phyloP scores from a whole-genome alignment of 2,113 vertebrate genomes.

The Ictalurus furcatus region DNA sequence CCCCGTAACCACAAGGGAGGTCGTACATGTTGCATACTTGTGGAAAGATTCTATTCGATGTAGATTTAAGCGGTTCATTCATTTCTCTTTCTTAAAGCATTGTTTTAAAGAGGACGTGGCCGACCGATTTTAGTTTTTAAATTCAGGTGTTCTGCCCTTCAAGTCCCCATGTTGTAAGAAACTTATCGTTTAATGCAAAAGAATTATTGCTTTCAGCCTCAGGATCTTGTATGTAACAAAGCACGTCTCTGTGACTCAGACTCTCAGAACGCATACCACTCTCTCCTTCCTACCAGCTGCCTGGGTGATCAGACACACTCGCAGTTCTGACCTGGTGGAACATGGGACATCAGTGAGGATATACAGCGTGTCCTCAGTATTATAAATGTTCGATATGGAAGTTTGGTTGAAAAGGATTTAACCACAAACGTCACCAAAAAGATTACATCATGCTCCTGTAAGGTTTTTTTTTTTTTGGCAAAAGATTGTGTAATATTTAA shows the following conservation, averaged over 20 bases:
- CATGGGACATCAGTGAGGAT: neutral
- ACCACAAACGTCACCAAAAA: neutral
- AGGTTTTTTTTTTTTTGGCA: neutral
- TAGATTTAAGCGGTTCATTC: neutral
- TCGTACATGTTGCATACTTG: neutral
- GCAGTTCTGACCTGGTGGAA: neutral
- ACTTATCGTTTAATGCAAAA: neutral
- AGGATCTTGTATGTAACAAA: neutral
- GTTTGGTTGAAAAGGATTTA: neutral
- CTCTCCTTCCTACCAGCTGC: no score
- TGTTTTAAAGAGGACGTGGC: neutral
- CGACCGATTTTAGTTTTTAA: neutral
- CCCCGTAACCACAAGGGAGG: slow-evolving; percentile 14
- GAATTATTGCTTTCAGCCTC: neutral
- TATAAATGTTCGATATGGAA: neutral
- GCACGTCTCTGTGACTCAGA: neutral
- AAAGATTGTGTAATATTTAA: neutral
- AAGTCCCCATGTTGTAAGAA: neutral
- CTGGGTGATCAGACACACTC: neutral
- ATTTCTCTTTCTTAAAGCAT: no score
- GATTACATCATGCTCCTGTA: neutral
- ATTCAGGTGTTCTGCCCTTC: neutral
- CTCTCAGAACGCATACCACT: neutral
- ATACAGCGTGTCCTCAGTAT: neutral
- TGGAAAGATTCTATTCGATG: neutral